Percentiles rank a stretch among this genome's conserved stretches.
phyloP scores from a whole-genome alignment of 2,888 invertebrate genomes.

The Lepidonotus clava region DNA sequence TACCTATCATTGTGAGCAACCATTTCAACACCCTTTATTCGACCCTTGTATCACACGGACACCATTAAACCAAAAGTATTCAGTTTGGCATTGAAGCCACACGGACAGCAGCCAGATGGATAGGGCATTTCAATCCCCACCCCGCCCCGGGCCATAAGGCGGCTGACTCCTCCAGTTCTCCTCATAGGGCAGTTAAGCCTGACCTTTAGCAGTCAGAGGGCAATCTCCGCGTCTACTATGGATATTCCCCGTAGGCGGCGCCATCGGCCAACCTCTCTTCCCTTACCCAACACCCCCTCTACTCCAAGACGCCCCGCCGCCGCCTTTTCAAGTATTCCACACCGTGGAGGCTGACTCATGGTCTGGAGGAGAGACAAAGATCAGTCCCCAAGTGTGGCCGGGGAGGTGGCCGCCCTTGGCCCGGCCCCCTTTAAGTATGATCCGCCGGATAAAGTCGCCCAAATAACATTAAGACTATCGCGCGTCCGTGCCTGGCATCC shows the following conservation, averaged over 20 bases:
- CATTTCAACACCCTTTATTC: too few relatives aligned
- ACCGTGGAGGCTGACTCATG: constrained; percentile 5
- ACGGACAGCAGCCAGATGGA: constrained; percentile 5
- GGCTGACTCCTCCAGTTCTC: background rate
- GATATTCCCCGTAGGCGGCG: background rate
- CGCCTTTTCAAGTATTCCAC: constrained; percentile 41
- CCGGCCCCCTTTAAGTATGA: constrained; percentile 23
- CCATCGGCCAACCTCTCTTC: background rate
- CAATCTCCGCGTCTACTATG: background rate
- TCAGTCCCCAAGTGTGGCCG: background rate
- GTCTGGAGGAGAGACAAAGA: constrained; percentile 8
- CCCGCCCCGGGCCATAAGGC: background rate
- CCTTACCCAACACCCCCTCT: too few relatives aligned
- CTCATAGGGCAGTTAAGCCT: background rate
- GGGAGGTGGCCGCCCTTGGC: too few relatives aligned
- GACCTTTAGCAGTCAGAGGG: background rate
- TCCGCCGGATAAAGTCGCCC: background rate
- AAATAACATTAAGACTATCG: constrained; percentile 42
- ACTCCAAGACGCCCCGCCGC: constrained; percentile 23
- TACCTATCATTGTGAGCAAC: too few relatives aligned
- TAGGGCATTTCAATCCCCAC: background rate
- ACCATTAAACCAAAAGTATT: too few relatives aligned
- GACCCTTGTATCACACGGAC: too few relatives aligned
- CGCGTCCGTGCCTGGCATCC: background rate
- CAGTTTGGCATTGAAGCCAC: too few relatives aligned